phyloP scores from a whole-genome alignment of 1,140 invertebrate genomes.

The Drosophila lacertosa region DNA sequence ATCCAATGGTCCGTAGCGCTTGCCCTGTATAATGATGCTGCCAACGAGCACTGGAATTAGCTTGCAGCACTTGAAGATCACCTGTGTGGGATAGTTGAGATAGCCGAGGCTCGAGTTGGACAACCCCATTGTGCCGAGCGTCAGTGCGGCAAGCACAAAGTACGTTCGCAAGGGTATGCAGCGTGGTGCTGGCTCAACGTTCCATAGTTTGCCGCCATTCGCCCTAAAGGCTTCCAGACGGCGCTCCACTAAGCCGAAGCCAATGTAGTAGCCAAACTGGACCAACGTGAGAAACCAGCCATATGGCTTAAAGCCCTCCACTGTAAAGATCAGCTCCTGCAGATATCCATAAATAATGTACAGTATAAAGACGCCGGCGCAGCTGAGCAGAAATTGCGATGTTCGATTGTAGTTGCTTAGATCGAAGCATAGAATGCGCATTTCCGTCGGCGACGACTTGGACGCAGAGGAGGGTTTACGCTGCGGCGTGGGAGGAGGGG shows the following conservation, averaged over 20 bases:
- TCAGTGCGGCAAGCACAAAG: constrained; percentile 92
- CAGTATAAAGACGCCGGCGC: constrained; percentile 92
- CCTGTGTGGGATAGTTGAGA: constrained; percentile 96
- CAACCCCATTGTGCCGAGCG: constrained; percentile 97
- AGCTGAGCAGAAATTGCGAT: constrained; percentile 91
- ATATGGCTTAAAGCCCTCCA: constrained; percentile 94
- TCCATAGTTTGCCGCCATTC: constrained; percentile 49
- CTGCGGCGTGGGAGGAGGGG: constrained; percentile 16
- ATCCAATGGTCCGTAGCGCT: constrained; percentile 93
- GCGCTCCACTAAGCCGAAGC: constrained; percentile 92
- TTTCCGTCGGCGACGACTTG: constrained; percentile 60
- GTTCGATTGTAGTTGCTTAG: constrained; percentile 87
- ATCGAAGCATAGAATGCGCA: constrained; percentile 90
- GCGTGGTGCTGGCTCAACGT: constrained; percentile 87
- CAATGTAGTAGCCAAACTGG: constrained; percentile 94
- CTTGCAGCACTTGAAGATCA: constrained; percentile 99
- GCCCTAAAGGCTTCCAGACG: constrained; percentile 85
- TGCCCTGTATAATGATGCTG: constrained; percentile 95
- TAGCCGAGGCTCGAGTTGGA: constrained; percentile 98
- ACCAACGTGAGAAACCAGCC: constrained; percentile 97
- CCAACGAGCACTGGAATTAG: constrained; percentile 97
- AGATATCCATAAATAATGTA: constrained; percentile 96
- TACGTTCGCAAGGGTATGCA: constrained; percentile 93
- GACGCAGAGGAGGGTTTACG: constrained; percentile 51
- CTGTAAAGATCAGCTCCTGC: constrained; percentile 96